These are phyloP conservation scores for Neosilurus mollespiculum DNA, from an alignment of 2,797 vertebrate genomes.

Conservation along the genomic window DNA sequence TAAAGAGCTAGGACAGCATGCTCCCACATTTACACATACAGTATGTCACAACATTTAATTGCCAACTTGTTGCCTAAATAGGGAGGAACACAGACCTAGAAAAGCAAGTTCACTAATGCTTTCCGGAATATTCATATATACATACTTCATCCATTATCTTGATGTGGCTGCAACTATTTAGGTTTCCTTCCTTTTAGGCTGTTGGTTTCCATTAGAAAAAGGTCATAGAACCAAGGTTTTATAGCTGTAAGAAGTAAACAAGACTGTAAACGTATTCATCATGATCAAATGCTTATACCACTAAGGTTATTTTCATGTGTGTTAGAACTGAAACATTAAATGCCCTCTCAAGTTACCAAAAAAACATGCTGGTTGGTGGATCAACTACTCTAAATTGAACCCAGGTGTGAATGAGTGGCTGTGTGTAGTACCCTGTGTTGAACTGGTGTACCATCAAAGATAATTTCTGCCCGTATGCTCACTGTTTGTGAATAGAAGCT, in stretches of 20 bases:
- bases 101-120: conserved; percentile 1
- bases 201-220: background rate
- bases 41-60: conserved; percentile 19
- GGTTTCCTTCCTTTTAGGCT: background rate
- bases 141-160: background rate
- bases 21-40: background rate
- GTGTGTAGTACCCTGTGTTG: background rate
- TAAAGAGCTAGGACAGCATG: background rate
- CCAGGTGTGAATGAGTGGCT: background rate
- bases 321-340: background rate
- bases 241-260: conserved; percentile 3
- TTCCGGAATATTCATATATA: background rate
- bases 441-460: background rate
- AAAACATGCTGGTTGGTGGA: background rate
- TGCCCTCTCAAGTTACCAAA: too few species aligned
- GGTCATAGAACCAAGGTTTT: background rate
- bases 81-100: background rate
- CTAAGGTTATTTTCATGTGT: background rate
- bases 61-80: background rate
- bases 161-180: background rate
- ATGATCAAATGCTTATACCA: background rate
- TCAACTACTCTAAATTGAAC: background rate
- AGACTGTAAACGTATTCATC: background rate
- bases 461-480: background rate
- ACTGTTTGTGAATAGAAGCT: background rate